phyloP scores from a whole-genome alignment of 2,888 invertebrate species.

The Tigriopus californicus region DNA sequence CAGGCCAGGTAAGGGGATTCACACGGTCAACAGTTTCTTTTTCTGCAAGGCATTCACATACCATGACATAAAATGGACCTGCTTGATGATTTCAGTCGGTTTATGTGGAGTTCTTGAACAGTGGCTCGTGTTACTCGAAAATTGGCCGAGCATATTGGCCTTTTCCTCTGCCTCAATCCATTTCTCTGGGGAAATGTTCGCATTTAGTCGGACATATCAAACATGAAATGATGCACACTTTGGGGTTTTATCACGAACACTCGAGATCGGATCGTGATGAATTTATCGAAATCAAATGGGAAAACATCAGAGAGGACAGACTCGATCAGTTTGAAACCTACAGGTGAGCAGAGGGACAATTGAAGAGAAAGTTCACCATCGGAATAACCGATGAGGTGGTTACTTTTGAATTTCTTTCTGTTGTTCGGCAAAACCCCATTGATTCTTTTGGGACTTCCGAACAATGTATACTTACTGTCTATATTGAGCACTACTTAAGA shows the following conservation, averaged over 20 bases:
- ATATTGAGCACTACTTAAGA: too few species aligned
- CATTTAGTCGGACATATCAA: conserved; percentile 8
- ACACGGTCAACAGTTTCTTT: too few species aligned
- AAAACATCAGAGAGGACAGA: background rate
- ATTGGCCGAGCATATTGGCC: conserved; percentile 12
- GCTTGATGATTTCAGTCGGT: background rate
- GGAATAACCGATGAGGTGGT: too few species aligned
- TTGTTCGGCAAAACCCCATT: too few species aligned
- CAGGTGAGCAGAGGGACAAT: background rate
- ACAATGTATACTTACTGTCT: too few species aligned
- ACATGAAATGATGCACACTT: conserved; percentile 2
- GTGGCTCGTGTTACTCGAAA: background rate
- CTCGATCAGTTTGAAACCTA: conserved; percentile 7
- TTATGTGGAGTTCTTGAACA: background rate
- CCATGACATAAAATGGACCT: background rate
- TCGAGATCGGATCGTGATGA: conserved; percentile 2
- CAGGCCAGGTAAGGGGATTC: background rate
- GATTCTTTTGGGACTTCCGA: too few species aligned
- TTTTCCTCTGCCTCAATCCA: conserved; percentile 9
- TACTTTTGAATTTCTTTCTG: too few species aligned
- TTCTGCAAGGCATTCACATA: too few species aligned
- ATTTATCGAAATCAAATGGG: conserved; percentile 8
- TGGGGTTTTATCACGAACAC: conserved; percentile 5
- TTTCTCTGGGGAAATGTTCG: background rate
- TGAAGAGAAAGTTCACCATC: too few species aligned